Conservation (phyloP, 2,888 invertebrate species). For the Anagyrus pseudococci region DNA sequence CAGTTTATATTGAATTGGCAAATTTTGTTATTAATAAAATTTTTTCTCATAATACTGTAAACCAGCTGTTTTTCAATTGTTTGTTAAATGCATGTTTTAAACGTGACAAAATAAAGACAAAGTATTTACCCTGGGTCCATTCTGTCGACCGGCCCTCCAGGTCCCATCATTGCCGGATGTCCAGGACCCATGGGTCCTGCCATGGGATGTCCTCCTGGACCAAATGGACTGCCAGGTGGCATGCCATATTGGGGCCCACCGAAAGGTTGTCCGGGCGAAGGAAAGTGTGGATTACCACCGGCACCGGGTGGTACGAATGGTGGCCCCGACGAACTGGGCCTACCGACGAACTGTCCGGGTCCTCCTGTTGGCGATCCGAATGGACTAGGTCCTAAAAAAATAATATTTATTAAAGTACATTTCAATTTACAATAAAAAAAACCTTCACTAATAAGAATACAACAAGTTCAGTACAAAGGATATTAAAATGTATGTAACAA, state of each 20-base stretch:
- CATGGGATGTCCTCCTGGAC: conserved; percentile 71
- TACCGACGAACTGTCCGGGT: conserved; percentile 69
- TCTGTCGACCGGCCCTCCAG: conserved; percentile 80
- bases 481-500: background rate
- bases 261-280: conserved; percentile 64
- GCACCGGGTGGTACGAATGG: conserved; percentile 75
- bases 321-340: conserved; percentile 73
- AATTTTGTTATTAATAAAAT: too few relatives aligned
- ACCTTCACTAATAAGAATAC: too few relatives aligned
- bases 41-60: too few relatives aligned
- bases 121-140: conserved; percentile 76
- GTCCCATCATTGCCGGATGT: conserved; percentile 72
- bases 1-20: too few relatives aligned
- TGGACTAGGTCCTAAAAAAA: conserved; percentile 67
- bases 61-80: too few relatives aligned
- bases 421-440: conserved; percentile 9
- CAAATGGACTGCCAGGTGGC: conserved; percentile 75
- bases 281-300: conserved; percentile 70
- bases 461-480: background rate
- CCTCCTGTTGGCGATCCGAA: conserved; percentile 74
- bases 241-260: conserved; percentile 65
- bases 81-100: too few relatives aligned
- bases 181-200: conserved; percentile 70
- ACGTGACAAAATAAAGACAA: background rate
- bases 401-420: background rate